Evolutionary conservation across 1,140 invertebrate species (phyloP), one percentile per base, ranked within the genome.

Genomic region (Venturia canescens): DNA sequence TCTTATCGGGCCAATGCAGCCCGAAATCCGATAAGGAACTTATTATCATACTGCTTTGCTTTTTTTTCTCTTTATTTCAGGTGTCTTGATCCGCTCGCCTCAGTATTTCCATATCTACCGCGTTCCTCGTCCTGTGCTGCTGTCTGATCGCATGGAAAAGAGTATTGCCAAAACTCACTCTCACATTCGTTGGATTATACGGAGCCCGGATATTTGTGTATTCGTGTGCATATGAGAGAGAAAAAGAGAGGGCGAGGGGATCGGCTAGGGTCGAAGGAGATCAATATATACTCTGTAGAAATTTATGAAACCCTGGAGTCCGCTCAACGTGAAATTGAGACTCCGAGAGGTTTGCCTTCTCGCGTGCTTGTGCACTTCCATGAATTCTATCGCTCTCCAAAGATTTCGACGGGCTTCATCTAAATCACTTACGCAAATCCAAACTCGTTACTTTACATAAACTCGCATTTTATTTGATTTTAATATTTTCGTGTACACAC

Each of bases 1-100:
- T 74, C 71, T 74, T 74, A 74, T 74, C 71, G 71, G 9, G 26
- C 26, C 71, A 23, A 74, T 74, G 71, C 71, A 74, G 71, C 71
- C 44, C 7, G 23, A 53, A 57, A 74, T 50, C 44, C 26, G 50
- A 63, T 57, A 38, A 60, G 74, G 63, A 63, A 29, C 74, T 76
- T 76, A 76, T 76, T 63, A 76, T 76, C 53, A 63, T 76, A 53
- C 18, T 63, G 34, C n/a, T 60, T 60, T 5, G 1, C n/a, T 60
- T 63, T 31, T 60, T 34, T 76, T 63, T 34, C 11, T 53, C 53
- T 57, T 63, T 29, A 76, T 63, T 38, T 76, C 53, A 13, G 16
- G 6, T 76, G 74, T 57, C 53, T 29, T 63, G 53, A 38, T 53
- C 21, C 53, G 50, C 29, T 74, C 44, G 53, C 16, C 26, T 26